phyloP scores from a whole-genome alignment of 1,140 invertebrate species.

The Amphibalanus amphitrite region DNA sequence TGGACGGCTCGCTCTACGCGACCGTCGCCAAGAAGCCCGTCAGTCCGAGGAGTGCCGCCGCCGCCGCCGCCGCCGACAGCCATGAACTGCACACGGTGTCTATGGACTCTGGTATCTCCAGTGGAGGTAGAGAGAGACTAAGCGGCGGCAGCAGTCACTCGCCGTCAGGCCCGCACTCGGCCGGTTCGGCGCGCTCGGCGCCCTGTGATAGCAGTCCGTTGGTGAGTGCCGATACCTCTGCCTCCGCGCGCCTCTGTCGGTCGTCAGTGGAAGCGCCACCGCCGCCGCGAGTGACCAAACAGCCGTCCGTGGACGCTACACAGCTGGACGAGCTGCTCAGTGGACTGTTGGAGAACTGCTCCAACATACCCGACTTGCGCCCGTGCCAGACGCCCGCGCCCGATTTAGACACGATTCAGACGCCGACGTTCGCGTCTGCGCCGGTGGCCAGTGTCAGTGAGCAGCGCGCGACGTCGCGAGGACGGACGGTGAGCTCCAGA shows the following conservation, averaged over 20 bases:
- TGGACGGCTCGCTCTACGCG: slow-evolving; percentile 77
- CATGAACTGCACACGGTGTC: slow-evolving; percentile 30
- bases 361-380: slow-evolving; percentile 46
- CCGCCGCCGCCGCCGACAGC: background rate
- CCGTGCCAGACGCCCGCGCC: slow-evolving; percentile 21
- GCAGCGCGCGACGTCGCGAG: slow-evolving; percentile 3
- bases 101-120: slow-evolving; percentile 64
- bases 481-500: background rate
- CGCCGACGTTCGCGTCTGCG: slow-evolving; percentile 14
- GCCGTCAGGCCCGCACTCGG: background rate
- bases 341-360: slow-evolving; percentile 63
- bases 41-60: slow-evolving; percentile 19
- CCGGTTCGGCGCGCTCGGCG: background rate
- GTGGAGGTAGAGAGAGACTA: slow-evolving; percentile 10
- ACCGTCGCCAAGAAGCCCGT: slow-evolving; percentile 42
- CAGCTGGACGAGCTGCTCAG: slow-evolving; percentile 53
- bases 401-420: slow-evolving; percentile 20
- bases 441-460: background rate
- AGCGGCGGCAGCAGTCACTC: slow-evolving; percentile 8
- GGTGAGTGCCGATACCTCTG: background rate
- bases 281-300: slow-evolving; percentile 13
- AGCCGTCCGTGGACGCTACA: slow-evolving; percentile 21
- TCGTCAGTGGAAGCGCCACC: slow-evolving; percentile 10
- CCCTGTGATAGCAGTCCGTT: background rate
- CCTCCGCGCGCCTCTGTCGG: slow-evolving; percentile 1